A percentile compares a stretch with the other conserved stretches of the same genome.
Evolutionary conservation across 2,888 invertebrate genomes (phyloP).

Genomic region (Lithophane ornitopus): DNA sequence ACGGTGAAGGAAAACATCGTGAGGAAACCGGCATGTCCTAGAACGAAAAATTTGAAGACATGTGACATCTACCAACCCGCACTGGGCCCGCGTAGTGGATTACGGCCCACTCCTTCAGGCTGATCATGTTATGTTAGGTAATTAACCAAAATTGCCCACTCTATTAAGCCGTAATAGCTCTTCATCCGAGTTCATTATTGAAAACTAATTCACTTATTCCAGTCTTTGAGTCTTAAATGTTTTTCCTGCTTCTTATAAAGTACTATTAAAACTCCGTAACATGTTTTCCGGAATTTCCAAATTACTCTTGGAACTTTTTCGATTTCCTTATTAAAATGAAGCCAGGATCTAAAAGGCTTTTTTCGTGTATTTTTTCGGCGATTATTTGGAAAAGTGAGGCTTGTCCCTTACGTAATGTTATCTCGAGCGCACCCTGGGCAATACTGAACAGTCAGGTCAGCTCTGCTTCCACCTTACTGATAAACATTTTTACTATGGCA

Average conservation of each 20-base stretch:
- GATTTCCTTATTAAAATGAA: slow-evolving; percentile 41
- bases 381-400: neutral
- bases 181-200: slow-evolving; percentile 51
- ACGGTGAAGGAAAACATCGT: too few relatives aligned
- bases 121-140: too few relatives aligned
- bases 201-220: slow-evolving; percentile 46
- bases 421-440: neutral
- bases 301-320: slow-evolving; percentile 59
- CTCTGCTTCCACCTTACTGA: rapidly evolving
- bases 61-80: too few relatives aligned
- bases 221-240: slow-evolving; percentile 27
- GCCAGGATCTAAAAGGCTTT: neutral
- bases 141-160: slow-evolving; percentile 22
- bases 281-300: slow-evolving; percentile 50
- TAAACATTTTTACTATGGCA: neutral
- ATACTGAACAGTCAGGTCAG: neutral
- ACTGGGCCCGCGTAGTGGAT: too few relatives aligned
- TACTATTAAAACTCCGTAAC: slow-evolving; percentile 27
- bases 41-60: too few relatives aligned
- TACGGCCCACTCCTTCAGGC: too few relatives aligned
- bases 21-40: too few relatives aligned
- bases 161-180: slow-evolving; percentile 4
- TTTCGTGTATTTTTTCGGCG: neutral
- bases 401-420: too few relatives aligned
- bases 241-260: slow-evolving; percentile 43